Percentiles rank a stretch among this genome's conserved stretches.
Evolutionary conservation across 2,888 invertebrate species (phyloP).

Genomic region (Pandemis corylana): DNA sequence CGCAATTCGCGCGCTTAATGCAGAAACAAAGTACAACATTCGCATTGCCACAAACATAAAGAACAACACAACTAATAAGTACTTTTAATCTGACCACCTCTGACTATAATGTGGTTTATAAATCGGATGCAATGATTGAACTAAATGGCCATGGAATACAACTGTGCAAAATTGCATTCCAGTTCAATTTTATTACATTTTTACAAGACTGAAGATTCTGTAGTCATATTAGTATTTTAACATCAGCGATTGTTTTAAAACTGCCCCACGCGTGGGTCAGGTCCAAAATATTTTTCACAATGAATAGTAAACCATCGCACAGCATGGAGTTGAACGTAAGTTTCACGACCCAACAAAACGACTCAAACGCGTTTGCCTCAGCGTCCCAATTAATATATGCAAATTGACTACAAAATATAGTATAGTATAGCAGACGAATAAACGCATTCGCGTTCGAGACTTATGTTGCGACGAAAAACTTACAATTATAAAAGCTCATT

Average conservation of each 20-base stretch:
- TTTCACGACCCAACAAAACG: too few species aligned
- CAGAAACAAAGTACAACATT: conserved; percentile 28
- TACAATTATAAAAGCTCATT: too few species aligned
- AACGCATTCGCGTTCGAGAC: too few species aligned
- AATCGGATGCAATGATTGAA: conserved; percentile 6
- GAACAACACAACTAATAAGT: conserved; percentile 1
- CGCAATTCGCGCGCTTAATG: conserved; percentile 31
- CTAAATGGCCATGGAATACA: not conserved
- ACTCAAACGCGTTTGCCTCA: too few species aligned
- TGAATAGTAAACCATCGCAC: not conserved
- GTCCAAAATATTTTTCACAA: not conserved
- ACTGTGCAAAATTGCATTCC: not conserved
- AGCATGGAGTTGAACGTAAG: not conserved
- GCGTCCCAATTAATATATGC: too few species aligned
- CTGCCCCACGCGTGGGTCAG: not conserved
- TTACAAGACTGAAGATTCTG: not conserved
- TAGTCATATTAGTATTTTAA: not conserved
- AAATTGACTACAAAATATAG: too few species aligned
- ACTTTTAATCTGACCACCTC: not conserved
- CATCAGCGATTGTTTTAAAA: not conserved
- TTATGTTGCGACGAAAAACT: too few species aligned
- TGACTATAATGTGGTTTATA: not conserved
- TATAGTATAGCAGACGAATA: too few species aligned
- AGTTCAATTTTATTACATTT: not conserved
- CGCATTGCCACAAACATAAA: conserved; percentile 20